These are phyloP conservation scores for Rhinella marina DNA, from an alignment of 2,797 vertebrate genomes.

Conservation along the genomic window DNA sequence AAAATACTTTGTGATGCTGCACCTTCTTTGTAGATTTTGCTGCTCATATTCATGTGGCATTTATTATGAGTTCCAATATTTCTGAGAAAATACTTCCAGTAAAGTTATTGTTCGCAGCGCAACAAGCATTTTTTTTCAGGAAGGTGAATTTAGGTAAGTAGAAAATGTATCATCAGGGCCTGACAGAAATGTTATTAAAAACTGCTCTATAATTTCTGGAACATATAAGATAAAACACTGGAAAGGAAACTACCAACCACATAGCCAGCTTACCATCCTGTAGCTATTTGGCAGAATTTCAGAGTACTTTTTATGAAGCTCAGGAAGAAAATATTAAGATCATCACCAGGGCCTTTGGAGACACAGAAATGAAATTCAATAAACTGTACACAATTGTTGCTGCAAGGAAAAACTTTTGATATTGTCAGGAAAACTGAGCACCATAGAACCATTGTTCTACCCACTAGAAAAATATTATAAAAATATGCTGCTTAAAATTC, in stretches of 20 bases:
- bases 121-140: neutral
- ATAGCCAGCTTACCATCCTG: conserved; percentile 10
- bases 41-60: no score
- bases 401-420: conserved; percentile 15
- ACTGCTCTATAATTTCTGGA: neutral
- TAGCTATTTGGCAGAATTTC: conserved; percentile 25
- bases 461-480: neutral
- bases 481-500: neutral
- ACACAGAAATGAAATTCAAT: conserved; percentile 24
- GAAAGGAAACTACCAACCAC: conserved; percentile 4
- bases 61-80: no score
- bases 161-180: neutral
- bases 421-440: conserved; percentile 1
- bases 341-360: neutral
- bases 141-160: conserved; percentile 1
- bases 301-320: conserved; percentile 7
- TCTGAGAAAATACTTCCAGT: neutral
- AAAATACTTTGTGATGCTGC: no score
- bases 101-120: neutral
- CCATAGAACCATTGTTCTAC: neutral
- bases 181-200: neutral
- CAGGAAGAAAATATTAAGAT: conserved; percentile 19
- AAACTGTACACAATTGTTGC: conserved; percentile 27
- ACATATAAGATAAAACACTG: conserved; percentile 11
- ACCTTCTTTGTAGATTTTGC: no score